Percentiles rank a stretch among this genome's conserved stretches.
Evolutionary conservation across 2,888 invertebrate genomes (phyloP).

Genomic region (Phyllotreta striolata): DNA sequence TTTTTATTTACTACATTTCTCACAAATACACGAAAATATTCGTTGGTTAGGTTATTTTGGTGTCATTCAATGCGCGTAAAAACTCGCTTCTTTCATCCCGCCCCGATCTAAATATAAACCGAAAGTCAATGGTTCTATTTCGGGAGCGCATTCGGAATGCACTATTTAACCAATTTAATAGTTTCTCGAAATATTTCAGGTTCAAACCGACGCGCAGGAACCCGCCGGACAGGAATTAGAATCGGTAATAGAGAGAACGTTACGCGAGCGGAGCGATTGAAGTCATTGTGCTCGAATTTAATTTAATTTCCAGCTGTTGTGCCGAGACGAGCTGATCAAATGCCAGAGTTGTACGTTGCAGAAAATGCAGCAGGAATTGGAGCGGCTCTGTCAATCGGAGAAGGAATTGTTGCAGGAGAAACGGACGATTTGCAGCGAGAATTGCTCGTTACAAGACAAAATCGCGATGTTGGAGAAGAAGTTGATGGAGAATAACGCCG

Average conservation of each 20-base stretch:
- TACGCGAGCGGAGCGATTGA: background rate
- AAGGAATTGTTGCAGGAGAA: slow-evolving; percentile 44
- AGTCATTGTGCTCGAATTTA: background rate
- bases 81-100: background rate
- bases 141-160: slow-evolving; percentile 14
- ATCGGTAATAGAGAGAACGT: slow-evolving; percentile 16
- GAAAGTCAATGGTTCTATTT: slow-evolving; percentile 22
- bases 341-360: slow-evolving; percentile 47
- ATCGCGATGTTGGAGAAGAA: slow-evolving; percentile 50
- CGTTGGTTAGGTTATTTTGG: background rate
- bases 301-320: slow-evolving; percentile 34
- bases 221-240: slow-evolving; percentile 5
- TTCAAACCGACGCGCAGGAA: slow-evolving; percentile 27
- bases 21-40: too few relatives aligned
- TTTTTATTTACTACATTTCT: background rate
- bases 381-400: slow-evolving; percentile 40
- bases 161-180: slow-evolving; percentile 15
- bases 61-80: background rate
- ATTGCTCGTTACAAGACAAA: slow-evolving; percentile 49
- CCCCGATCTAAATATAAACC: slow-evolving; percentile 24
- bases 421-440: slow-evolving; percentile 46
- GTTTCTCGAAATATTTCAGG: slow-evolving; percentile 22
- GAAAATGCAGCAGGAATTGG: slow-evolving; percentile 47
- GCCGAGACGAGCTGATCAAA: slow-evolving; percentile 48
- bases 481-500: background rate